Conservation (phyloP, 2,888 invertebrate species). For the Ectropis crepuscularia region DNA sequence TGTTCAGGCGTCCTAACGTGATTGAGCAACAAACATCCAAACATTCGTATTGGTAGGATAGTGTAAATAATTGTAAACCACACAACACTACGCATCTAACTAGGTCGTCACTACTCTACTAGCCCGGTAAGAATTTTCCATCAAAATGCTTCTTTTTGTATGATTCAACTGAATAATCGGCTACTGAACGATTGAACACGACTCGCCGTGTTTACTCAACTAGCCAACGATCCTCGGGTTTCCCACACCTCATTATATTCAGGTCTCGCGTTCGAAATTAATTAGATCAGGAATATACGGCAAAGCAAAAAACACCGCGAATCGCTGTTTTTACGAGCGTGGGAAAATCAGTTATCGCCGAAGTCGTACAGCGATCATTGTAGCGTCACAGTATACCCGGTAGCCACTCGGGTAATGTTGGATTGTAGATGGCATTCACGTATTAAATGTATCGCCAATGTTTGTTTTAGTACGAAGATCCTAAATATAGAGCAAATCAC, state of each 20-base stretch:
- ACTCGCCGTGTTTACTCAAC: conserved; percentile 1
- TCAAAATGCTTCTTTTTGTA: background rate
- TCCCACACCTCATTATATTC: conserved; percentile 43
- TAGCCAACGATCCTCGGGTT: conserved; percentile 29
- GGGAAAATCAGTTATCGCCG: conserved; percentile 60
- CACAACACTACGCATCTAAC: too few relatives aligned
- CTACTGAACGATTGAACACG: conserved; percentile 4
- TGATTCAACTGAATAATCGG: background rate
- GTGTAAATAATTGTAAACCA: too few relatives aligned
- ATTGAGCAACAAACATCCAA: too few relatives aligned
- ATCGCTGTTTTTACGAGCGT: conserved; percentile 56
- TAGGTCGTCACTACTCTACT: too few relatives aligned
- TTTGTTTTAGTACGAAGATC: conserved; percentile 77
- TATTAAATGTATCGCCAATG: conserved; percentile 70
- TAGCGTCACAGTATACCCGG: conserved; percentile 39
- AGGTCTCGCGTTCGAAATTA: conserved; percentile 52
- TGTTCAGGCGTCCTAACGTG: too few relatives aligned
- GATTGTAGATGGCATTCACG: conserved; percentile 61
- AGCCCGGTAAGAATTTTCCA: too few relatives aligned
- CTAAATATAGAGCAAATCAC: conserved; percentile 84
- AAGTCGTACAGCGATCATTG: conserved; percentile 46
- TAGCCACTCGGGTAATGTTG: conserved; percentile 12
- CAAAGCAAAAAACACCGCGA: conserved; percentile 46
- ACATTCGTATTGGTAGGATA: too few relatives aligned
- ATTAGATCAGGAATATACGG: conserved; percentile 48